Conservation (phyloP, 2,113 vertebrate genomes). For the Hippocampus guttulatus region DNA sequence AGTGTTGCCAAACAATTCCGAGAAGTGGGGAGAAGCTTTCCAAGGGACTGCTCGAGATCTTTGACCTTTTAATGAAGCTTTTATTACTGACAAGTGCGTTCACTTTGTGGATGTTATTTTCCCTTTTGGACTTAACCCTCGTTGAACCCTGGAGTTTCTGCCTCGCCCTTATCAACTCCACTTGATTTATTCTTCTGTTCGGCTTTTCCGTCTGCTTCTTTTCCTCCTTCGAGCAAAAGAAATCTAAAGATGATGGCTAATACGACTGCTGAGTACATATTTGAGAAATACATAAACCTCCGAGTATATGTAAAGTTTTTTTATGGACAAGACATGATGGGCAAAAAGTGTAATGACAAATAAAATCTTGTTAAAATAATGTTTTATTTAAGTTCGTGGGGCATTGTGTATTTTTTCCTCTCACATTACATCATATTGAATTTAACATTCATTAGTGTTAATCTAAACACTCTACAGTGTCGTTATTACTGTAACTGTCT, state of each 20-base stretch:
- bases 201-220: not conserved
- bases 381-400: no score
- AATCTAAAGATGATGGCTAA: not conserved
- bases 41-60: conserved; percentile 55
- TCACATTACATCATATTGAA: no score
- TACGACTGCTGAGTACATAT: no score
- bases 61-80: conserved; percentile 64
- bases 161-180: not conserved
- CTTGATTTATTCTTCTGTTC: not conserved
- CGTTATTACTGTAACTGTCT: no score
- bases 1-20: conserved; percentile 52
- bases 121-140: conserved; percentile 46
- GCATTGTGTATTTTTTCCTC: no score
- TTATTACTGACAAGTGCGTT: conserved; percentile 56
- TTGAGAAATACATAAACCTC: no score
- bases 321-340: no score
- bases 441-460: no score
- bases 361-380: no score
- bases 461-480: no score
- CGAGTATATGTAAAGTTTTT: no score
- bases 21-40: conserved; percentile 54
- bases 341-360: no score
- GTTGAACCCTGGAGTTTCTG: conserved; percentile 23
- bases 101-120: conserved; percentile 35
- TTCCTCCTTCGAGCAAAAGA: not conserved